Base-by-base conservation (phyloP, 2,888 invertebrate species). In the Anoncus sp. region DNA sequence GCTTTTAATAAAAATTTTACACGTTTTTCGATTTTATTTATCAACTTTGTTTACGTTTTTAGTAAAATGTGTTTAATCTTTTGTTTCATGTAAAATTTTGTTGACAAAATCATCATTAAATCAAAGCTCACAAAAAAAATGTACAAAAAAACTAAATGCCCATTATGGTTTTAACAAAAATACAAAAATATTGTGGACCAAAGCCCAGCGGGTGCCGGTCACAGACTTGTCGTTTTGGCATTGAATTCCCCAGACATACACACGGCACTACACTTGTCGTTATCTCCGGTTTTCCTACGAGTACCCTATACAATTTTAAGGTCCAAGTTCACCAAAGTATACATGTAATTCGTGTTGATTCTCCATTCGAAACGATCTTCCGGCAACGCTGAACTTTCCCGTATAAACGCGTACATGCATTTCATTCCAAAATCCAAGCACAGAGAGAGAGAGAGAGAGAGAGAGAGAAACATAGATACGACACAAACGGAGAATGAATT, bases 301-400 rank as follows among this genome's bases (percentile, higher is more conserved):
- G 31, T 31, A 31, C 3, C 31, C 31, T 3, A 5, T 5, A 3
- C 31, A 31, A 14, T 55, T 9, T 27, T 22, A 9, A 31, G 9
- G n/a, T 16, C 14, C 24, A 40, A 65, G 65, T 51, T 40, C 40
- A 38, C 16, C 53, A 51, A 40, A 53, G 63, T 49, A n/a, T n/a
- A 16, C 35, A 47, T 51, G 12, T 9, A 6, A 16, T 40, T 31
- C 20, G 14, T n/a, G 6, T 59, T 20, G 57, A 14, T 18, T 43
- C 51, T 22, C 43, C 6, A 43, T 57, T 9, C 63, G 16, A 24
- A n/a, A 38, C 38, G 47, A 24, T 47, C 65, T 57, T 72, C 57
- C 72, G 18, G 14, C 18, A 45, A 57, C 40, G 16, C 38, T 38
- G 7, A 24, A 67, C 66, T 60, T 20, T 43, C 35, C 35, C 47